These are phyloP conservation scores for Echiichthys vipera DNA, from an alignment of 2,797 vertebrate species.

Conservation along the genomic window DNA sequence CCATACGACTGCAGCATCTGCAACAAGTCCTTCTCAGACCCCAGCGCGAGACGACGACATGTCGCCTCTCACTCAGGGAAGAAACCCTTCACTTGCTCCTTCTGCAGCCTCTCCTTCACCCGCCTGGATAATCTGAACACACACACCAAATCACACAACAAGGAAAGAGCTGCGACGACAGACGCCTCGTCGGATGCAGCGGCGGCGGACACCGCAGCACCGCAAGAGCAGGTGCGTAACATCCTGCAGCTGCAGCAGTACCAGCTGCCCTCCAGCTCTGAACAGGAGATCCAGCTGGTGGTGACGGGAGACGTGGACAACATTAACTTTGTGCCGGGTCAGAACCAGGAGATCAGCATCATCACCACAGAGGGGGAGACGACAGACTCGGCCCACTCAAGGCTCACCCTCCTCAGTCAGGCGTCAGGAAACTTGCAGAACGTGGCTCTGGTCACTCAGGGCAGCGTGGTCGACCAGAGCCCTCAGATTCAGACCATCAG, in stretches of 20 bases:
- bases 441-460: slow-evolving; percentile 87
- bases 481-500: slow-evolving; percentile 87
- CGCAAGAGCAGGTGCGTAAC: slow-evolving; percentile 82
- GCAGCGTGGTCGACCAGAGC: slow-evolving; percentile 68
- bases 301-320: slow-evolving; percentile 90
- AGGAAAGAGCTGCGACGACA: slow-evolving; percentile 78
- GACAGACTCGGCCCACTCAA: slow-evolving; percentile 72
- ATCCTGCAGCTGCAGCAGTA: slow-evolving; percentile 92
- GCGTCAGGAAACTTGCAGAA: slow-evolving; percentile 87
- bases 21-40: slow-evolving; percentile 94
- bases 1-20: slow-evolving; percentile 92
- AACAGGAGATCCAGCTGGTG: slow-evolving; percentile 94
- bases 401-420: slow-evolving; percentile 88
- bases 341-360: slow-evolving; percentile 88
- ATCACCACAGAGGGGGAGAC: slow-evolving; percentile 84
- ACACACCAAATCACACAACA: slow-evolving; percentile 94
- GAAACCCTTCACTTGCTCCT: slow-evolving; percentile 92
- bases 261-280: slow-evolving; percentile 85
- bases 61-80: slow-evolving; percentile 94
- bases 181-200: slow-evolving; percentile 16
- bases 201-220: slow-evolving; percentile 7
- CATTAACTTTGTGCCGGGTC: slow-evolving; percentile 87
- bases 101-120: slow-evolving; percentile 92
- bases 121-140: slow-evolving; percentile 95
- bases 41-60: slow-evolving; percentile 94